Base-by-base conservation (phyloP, 2,797 vertebrate genomes). In the Bradypodion pumilum region DNA sequence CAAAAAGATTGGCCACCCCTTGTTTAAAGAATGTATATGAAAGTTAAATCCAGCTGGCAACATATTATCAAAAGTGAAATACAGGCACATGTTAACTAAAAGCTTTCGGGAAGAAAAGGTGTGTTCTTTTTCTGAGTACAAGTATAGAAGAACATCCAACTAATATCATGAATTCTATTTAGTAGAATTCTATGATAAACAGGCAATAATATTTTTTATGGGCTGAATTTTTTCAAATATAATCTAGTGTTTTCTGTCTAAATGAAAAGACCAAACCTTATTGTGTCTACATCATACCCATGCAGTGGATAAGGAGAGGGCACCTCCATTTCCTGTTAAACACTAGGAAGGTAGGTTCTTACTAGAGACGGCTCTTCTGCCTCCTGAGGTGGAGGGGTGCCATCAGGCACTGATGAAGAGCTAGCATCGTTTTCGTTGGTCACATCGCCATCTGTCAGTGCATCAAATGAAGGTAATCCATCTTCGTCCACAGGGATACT, bases 401-500 rank as follows among this genome's bases (percentile, higher is more conserved):
- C 97, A 94, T 97, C 97, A 37, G 98, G 98, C 95, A 97, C 96
- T 91, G 98, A 97, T 89, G 98, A 97, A 96, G 97, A 97, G 95
- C 97, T 99, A 95, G 97, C 91, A 94, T 98, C 98, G 96, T 98
- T 98, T 97, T 97, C 97, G 87, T 97, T 97, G 97, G 98, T 98
- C 98, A 98, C 98, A 96, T 99, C 98, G 96, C 97, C 98, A 95
- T 99, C 98, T 97, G 98, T 98, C 98, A 99, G 96, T 87, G 98
- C 98, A 95, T 98, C 98, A 95, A 99, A 99, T 83, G 98, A 99
- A 97, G 98, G 98, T 96, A 99, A 97, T 96, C 98, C 98, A 97
- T 99, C 98, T 96, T 99, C 98, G 94, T 99, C 98, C 97, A 99
- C 98, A 68, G 98, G 98, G 97, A 99, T 98, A 95, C 97, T 99